Evolutionary conservation across 2,113 vertebrate species (phyloP).

Genomic region (Peromyscus leucopus): DNA sequence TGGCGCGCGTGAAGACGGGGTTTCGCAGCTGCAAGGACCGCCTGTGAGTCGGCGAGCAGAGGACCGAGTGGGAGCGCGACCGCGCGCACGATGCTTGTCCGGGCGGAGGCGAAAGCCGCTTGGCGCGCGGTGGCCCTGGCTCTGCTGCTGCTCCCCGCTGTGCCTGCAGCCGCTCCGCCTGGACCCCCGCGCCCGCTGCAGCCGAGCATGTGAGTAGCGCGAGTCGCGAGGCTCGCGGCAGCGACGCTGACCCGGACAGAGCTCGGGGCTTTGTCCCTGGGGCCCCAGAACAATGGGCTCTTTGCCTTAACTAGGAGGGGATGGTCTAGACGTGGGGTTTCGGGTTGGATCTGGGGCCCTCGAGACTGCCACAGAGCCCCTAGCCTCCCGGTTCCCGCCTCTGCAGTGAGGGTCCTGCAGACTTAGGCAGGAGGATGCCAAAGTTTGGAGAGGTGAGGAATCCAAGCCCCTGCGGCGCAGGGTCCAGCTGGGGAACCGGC

Average conservation of each 20-base stretch:
- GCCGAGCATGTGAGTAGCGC: conserved; percentile 92
- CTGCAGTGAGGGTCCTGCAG: neutral
- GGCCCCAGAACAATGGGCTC: neutral
- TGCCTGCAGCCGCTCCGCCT: neutral
- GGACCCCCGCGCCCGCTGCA: conserved; percentile 81
- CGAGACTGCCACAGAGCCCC: neutral
- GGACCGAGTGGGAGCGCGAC: neutral
- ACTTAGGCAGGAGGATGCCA: neutral
- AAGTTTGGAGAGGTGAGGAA: neutral
- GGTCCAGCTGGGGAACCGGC: neutral
- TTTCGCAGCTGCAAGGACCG: neutral
- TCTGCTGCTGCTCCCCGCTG: conserved; percentile 46
- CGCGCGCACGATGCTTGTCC: conserved; percentile 52
- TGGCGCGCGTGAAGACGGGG: conserved; percentile 41
- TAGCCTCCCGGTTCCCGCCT: neutral
- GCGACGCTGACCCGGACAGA: neutral
- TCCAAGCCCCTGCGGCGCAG: conserved; percentile 8
- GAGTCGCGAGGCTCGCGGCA: neutral
- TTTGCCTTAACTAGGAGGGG: neutral
- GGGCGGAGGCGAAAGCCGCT: neutral
- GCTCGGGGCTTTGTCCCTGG: conserved; percentile 34
- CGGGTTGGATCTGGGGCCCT: neutral
- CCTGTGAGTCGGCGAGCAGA: neutral
- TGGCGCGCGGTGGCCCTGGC: conserved; percentile 53
- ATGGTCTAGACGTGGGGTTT: neutral